These are phyloP conservation scores for Conops quadrifasciatus DNA, from an alignment of 2,888 invertebrate genomes.

Conservation along the genomic window DNA sequence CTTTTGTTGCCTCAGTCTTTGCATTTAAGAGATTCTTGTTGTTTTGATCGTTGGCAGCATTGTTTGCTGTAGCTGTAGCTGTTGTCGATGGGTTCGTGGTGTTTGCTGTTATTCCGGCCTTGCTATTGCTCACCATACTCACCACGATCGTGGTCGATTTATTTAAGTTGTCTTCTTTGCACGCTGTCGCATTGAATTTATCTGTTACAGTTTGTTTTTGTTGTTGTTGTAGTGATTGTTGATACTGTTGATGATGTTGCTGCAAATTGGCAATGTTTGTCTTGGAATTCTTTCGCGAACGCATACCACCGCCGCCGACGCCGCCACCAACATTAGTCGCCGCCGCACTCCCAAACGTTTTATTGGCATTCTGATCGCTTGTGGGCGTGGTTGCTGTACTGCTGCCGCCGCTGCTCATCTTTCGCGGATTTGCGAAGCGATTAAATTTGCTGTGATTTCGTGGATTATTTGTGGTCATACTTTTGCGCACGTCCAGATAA, in stretches of 20 bases:
- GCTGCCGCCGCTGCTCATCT: conserved; percentile 41
- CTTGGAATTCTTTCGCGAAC: conserved; percentile 62
- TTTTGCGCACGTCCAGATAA: conserved; percentile 60
- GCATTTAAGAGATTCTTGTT: conserved; percentile 57
- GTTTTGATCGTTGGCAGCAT: conserved; percentile 55
- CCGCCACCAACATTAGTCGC: neutral
- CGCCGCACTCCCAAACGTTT: conserved; percentile 35
- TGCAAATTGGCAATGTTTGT: conserved; percentile 51
- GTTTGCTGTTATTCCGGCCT: conserved; percentile 28
- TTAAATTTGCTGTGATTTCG: conserved; percentile 56
- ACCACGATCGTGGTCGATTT: conserved; percentile 61
- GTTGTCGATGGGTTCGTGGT: conserved; percentile 11
- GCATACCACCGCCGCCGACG: conserved; percentile 48
- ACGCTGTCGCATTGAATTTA: conserved; percentile 33
- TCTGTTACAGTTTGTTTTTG: conserved; percentile 31
- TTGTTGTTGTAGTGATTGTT: no score
- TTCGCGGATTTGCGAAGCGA: conserved; percentile 45
- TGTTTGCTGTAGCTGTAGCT: conserved; percentile 32
- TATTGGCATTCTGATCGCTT: conserved; percentile 55
- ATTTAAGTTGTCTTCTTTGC: conserved; percentile 41
- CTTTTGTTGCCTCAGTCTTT: conserved; percentile 52
- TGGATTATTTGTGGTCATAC: conserved; percentile 47
- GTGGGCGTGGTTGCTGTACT: conserved; percentile 42
- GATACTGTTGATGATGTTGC: no score
- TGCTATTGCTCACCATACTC: conserved; percentile 57